Base-by-base conservation (phyloP, 2,113 vertebrate genomes). In the Lophius piscatorius region DNA sequence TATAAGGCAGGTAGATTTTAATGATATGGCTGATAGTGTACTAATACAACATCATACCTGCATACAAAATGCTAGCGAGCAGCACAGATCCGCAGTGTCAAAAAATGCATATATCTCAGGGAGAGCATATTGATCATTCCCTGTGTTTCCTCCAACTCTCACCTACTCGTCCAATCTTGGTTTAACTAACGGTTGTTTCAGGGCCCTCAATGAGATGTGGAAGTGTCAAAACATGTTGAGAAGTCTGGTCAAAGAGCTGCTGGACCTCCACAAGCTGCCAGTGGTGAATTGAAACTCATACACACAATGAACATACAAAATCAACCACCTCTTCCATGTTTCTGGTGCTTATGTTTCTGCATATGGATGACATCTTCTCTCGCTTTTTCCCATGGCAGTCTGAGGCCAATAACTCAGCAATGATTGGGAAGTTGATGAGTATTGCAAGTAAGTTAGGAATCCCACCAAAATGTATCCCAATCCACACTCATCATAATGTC, bases 161-260 rank as follows among this genome's bases (percentile, higher is more conserved):
- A 3, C 14, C 3, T 4, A 14, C 42, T 31, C 13, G 16, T 35
- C 20, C 11, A 9, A 23, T 9, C 9, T 31, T 1, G 1, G 1
- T 62, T 10, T 51, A 9, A 42, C 45, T 38, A 54, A 35, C 84
- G 38, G 60, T 38, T 76, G 5, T 11, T 28, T 56, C 26, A 99
- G 97, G 91, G 97, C 97, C 26, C 87, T 99, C 72, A 98, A 99
- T 84, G 97, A 99, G 84, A 98, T 98, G 97, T 98, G 97, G 97
- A 99, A 98, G 87, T 98, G 97, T 92, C 97, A 99, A 91, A 99
- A 98, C 84, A 97, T 98, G 96, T 90, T 98, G 48, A 91, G 97
- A 85, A 93, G 96, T 80, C 94, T 98, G 0, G 95, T 98, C 42
- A 93, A 96, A 59, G 97, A 99, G 83, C 89, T 98, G 11, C 81